Conservation (phyloP, 2,113 vertebrate genomes). For the Boleophthalmus pectinirostris region DNA sequence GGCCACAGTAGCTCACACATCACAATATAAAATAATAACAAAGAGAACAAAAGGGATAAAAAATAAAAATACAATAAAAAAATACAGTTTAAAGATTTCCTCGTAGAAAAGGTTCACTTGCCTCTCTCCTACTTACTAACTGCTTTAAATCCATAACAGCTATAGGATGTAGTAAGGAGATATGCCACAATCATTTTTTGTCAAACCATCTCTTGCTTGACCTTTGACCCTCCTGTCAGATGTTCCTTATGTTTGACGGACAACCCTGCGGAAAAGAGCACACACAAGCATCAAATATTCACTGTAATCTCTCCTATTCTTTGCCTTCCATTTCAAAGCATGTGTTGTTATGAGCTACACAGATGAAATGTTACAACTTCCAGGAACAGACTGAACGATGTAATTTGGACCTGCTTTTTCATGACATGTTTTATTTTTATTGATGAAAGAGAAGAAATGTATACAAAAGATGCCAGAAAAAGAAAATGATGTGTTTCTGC, state of each 20-base stretch:
- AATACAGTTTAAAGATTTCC: too few species aligned
- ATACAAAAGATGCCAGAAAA: constrained; percentile 1
- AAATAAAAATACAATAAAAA: too few species aligned
- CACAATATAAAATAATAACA: too few species aligned
- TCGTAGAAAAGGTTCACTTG: too few species aligned
- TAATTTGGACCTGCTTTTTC: not conserved
- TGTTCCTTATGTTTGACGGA: not conserved
- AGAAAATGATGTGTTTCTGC: constrained; percentile 7
- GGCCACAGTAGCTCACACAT: too few species aligned
- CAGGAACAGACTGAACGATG: not conserved
- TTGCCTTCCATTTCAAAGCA: not conserved
- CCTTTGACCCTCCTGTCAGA: not conserved
- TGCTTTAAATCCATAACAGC: too few species aligned
- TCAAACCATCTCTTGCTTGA: not conserved
- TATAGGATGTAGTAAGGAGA: not conserved
- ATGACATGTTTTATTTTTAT: not conserved
- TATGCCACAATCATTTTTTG: not conserved
- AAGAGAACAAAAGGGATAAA: too few species aligned
- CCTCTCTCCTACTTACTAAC: too few species aligned
- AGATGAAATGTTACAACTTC: not conserved
- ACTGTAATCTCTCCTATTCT: not conserved
- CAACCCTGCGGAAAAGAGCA: not conserved
- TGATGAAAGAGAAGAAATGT: not conserved
- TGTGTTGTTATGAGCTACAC: not conserved
- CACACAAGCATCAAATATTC: not conserved